Conservation (phyloP, 2,888 invertebrate genomes). For the Adelognathus sp. region DNA sequence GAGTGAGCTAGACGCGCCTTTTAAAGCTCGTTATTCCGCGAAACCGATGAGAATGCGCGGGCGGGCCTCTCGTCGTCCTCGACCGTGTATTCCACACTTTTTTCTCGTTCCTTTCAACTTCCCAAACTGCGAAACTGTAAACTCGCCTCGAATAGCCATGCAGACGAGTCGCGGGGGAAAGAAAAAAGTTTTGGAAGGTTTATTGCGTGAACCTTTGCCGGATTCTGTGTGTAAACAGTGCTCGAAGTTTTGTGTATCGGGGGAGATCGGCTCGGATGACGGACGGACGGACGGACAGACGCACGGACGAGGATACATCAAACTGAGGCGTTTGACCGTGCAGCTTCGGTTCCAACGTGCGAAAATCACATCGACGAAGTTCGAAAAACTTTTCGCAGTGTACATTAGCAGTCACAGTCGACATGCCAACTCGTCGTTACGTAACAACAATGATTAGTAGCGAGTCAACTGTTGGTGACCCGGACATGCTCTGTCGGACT, state of each 20-base stretch:
- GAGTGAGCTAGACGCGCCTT: slow-evolving; percentile 58
- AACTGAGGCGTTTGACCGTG: background rate
- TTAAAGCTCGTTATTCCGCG: slow-evolving; percentile 72
- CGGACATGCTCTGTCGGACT: too few species aligned
- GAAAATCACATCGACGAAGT: background rate
- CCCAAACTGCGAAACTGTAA: slow-evolving; percentile 31
- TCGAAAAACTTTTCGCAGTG: background rate
- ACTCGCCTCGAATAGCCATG: background rate
- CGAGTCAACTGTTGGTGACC: background rate
- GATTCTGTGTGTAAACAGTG: slow-evolving; percentile 16
- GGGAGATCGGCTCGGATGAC: background rate
- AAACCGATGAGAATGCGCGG: slow-evolving; percentile 67
- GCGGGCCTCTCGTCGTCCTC: slow-evolving; percentile 19
- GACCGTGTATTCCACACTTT: slow-evolving; percentile 9
- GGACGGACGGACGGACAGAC: background rate
- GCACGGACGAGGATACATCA: background rate
- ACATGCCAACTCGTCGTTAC: background rate
- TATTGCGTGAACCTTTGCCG: slow-evolving; percentile 2
- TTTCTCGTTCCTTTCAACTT: slow-evolving; percentile 8
- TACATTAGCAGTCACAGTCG: background rate
- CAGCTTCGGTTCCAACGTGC: background rate
- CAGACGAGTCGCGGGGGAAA: background rate
- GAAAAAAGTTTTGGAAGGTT: background rate
- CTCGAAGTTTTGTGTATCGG: background rate
- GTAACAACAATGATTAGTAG: background rate